These are phyloP conservation scores for Oceanodroma leucorhoa DNA, from an alignment of 2,797 vertebrate genomes.

Conservation along the genomic window DNA sequence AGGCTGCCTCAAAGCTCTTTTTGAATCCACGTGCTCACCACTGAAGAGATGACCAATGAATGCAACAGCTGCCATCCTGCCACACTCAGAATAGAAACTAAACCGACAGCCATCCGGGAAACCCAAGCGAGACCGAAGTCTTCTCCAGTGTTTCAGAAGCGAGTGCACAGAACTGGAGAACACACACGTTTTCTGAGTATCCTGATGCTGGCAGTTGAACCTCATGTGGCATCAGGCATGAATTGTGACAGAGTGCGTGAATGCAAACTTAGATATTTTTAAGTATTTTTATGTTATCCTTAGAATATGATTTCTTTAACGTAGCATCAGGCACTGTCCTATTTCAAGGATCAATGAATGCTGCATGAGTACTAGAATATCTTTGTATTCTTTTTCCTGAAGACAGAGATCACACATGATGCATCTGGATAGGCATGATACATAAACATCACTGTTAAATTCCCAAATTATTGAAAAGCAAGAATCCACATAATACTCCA, in stretches of 20 bases:
- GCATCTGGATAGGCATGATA: not conserved
- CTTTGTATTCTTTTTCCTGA: not conserved
- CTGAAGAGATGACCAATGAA: not conserved
- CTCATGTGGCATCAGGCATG: not conserved
- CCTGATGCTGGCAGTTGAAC: not conserved
- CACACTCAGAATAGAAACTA: not conserved
- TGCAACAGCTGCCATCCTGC: not conserved
- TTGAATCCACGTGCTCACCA: accelerated
- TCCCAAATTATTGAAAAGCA: not conserved
- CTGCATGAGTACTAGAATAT: not conserved
- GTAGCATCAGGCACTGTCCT: not conserved
- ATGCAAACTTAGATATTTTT: not conserved
- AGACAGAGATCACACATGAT: not conserved
- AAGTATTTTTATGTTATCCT: not conserved
- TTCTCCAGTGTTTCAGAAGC: not conserved
- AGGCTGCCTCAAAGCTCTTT: not conserved
- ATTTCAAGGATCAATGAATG: not conserved
- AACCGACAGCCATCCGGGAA: not conserved
- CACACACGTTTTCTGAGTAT: not conserved
- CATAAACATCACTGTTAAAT: not conserved
- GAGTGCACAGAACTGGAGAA: not conserved
- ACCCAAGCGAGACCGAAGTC: not conserved
- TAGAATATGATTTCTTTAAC: not conserved
- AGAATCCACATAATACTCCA: not conserved
- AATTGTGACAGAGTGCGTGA: not conserved